Evolutionary conservation across 2,113 vertebrate species (phyloP), one percentile per base, ranked within the genome.

Genomic region (Podocnemis expansa): DNA sequence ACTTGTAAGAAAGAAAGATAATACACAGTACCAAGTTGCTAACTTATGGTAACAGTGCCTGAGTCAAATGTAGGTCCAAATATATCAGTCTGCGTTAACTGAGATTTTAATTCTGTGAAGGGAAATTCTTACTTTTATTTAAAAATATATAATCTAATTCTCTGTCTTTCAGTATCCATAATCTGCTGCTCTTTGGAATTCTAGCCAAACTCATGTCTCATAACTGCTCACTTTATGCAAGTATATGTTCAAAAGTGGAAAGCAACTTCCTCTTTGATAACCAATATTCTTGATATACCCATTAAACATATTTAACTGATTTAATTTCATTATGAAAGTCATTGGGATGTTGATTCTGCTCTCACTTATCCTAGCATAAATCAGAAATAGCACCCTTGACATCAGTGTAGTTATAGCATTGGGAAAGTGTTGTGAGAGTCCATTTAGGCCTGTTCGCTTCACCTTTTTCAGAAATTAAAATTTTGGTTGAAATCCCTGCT

Each of bases 101-200:
- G 84, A 80, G 79, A 78, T 94, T 96, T 97, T 95, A 90, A 49
- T 88, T 45, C 55, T 24, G 54, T 63, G 84, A 94, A 27, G 41
- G 82, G 92, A 96, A 92, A 79, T 55, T 89, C 80, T 85, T 80
- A 24, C 25, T 91, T 96, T 82, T 82, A 1, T 1, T 54, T 85
- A 79, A 81, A 63, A 55, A n/a, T 90, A 54, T 84, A 89, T 94
- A 97, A 89, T 81, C 76, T 90, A 95, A 89, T 97, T 52, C 86
- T 84, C 81, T 93, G 80, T 88, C 54, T 91, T 95, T 95, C 85
- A 96, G 91, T 94, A 56, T 25, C 88, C 80, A 93, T 78, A 97
- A 67, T n/a, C 58, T 93, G 70, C 87, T 96, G 24, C 41, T 95
- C 25, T 92, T 89, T 92, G 90, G 91, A 83, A 92, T 91, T 21